phyloP scores from a whole-genome alignment of 2,113 vertebrate genomes.

The Machaerirhynchus nigripectus region DNA sequence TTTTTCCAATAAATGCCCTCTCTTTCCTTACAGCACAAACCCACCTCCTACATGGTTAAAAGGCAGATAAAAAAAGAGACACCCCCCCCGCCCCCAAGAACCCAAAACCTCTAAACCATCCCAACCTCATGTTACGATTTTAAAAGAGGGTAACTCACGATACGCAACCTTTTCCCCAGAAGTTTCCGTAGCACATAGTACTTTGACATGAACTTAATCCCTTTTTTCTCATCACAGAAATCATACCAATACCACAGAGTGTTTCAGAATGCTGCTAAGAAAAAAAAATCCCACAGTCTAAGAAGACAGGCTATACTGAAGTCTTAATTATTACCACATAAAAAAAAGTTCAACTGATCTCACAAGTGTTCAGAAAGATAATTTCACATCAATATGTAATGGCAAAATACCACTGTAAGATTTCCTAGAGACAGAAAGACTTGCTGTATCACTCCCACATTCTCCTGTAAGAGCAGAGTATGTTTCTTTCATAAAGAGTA shows the following conservation, averaged over 20 bases:
- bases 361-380: neutral
- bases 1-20: neutral
- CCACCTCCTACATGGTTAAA: neutral
- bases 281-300: neutral
- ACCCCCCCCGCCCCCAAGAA: fast-evolving
- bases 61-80: neutral
- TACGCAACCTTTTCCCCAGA: neutral
- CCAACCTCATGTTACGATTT: neutral
- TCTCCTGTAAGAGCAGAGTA: neutral
- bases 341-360: neutral
- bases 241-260: neutral
- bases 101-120: neutral
- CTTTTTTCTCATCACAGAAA: neutral
- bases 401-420: neutral
- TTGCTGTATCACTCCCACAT: neutral
- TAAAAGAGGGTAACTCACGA: neutral
- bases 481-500: neutral
- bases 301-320: neutral
- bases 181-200: neutral
- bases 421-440: neutral
- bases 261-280: neutral
- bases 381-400: neutral
- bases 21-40: neutral
- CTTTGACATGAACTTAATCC: neutral
- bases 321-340: neutral